Evolutionary conservation across 2,888 invertebrate species (phyloP), one percentile per base, ranked within the genome.

Genomic region (Stramonita haemastoma): DNA sequence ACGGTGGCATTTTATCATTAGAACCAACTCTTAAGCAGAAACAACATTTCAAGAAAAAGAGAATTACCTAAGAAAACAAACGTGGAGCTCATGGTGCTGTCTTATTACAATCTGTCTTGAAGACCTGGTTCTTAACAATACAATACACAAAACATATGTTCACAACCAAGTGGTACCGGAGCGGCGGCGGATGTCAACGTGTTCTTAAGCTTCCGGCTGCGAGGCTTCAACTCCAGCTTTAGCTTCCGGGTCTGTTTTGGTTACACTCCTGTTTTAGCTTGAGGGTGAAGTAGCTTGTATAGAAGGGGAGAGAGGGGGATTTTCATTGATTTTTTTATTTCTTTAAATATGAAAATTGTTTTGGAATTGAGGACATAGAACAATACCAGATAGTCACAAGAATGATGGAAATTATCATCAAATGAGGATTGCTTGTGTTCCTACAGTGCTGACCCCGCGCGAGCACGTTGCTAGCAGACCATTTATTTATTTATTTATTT

Each of bases 11-110:
- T 66, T 26, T 66, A 66, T 19, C 66, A 17, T 77, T 29, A 77
- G 11, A 32, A 13, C 32, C 32, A 77, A n/a, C n/a, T 11, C 29
- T n/a, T 13, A 77, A 15, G 22, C 66, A 66, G 22, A 66, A 66
- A 19, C 5, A 22, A 19, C 19, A 66, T 19, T 26, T 66, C 66
- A 66, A n/a, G 5, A 83, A 83, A 83, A 83, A 83, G 1, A 83
- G 26, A 17, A 73, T 19, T 89, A 91, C 90, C 90, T 66, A 91
- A 70, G 79, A 91, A 86, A 36, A 91, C 88, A 79, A 91, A 91
- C 5, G 90, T 90, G 29, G 90, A 89, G 89, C 90, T 90, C 90
- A 91, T 90, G 34, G 32, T 57, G 22, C 15, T 19, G 56, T 0
- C 85, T 29, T n/a, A 29, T 17, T 29, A n/a, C 46, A 57, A 19